phyloP scores from a whole-genome alignment of 2,797 vertebrate genomes.

The Epinephelus malabaricus region DNA sequence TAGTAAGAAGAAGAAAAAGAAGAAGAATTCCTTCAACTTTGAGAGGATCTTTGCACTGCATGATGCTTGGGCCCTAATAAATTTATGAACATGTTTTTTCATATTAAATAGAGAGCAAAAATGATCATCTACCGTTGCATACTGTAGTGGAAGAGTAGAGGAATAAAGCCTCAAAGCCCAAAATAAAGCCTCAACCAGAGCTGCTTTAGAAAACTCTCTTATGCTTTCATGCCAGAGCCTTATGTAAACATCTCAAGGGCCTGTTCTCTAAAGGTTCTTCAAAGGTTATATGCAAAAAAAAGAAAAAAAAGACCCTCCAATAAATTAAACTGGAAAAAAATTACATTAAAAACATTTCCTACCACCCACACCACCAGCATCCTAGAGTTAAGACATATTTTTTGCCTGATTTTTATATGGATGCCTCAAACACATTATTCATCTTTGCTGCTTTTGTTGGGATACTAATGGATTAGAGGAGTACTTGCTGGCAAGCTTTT shows the following conservation, averaged over 20 bases:
- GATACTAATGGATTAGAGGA: slow-evolving; percentile 62
- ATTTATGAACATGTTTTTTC: neutral
- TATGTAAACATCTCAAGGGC: slow-evolving; percentile 60
- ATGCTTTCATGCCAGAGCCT: slow-evolving; percentile 37
- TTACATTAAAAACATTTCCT: slow-evolving; percentile 3
- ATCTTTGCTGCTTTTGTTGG: slow-evolving; percentile 48
- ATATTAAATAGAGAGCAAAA: neutral
- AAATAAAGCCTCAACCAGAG: slow-evolving; percentile 1
- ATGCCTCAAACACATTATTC: slow-evolving; percentile 46
- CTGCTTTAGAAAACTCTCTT: slow-evolving; percentile 11
- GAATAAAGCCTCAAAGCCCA: slow-evolving; percentile 8
- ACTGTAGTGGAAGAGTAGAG: neutral
- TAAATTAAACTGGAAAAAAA: slow-evolving; percentile 29
- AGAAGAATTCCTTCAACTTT: no score
- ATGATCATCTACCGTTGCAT: neutral
- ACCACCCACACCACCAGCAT: slow-evolving; percentile 34
- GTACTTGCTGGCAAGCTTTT: slow-evolving; percentile 55
- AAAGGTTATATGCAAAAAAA: slow-evolving; percentile 71
- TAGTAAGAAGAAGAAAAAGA: no score
- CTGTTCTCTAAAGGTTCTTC: slow-evolving; percentile 63
- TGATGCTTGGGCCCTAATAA: no score
- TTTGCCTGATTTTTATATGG: slow-evolving; percentile 4
- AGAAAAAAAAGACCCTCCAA: neutral
- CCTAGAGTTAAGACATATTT: slow-evolving; percentile 27
- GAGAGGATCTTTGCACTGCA: no score